Conservation (phyloP, 2,888 invertebrate genomes). For the Zygothrica quintamaculata region DNA sequence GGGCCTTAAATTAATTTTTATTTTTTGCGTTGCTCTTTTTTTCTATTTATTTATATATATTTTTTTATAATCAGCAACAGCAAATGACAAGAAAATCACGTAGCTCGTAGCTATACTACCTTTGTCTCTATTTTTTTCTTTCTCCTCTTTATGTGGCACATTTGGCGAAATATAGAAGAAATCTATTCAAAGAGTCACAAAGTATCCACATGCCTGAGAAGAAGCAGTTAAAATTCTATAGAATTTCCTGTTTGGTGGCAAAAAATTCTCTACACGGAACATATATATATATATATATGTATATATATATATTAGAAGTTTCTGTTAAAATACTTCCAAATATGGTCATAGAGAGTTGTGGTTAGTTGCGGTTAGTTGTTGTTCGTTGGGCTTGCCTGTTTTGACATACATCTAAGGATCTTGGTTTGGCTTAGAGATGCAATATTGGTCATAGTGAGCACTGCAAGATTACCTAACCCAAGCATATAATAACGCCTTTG, state of each 20-base stretch:
- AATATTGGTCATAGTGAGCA: background rate
- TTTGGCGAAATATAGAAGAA: conserved; percentile 32
- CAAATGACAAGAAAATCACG: conserved; percentile 73
- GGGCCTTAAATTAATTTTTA: conserved; percentile 41
- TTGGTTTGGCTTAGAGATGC: background rate
- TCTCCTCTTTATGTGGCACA: conserved; percentile 27
- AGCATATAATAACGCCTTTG: conserved; percentile 32
- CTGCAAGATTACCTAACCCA: conserved; percentile 54
- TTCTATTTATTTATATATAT: too few relatives aligned
- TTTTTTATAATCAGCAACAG: conserved; percentile 73
- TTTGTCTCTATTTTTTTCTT: conserved; percentile 22
- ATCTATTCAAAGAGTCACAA: conserved; percentile 11
- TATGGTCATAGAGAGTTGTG: too few relatives aligned
- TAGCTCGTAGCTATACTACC: conserved; percentile 40
- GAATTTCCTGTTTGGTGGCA: too few relatives aligned
- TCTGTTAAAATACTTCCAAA: too few relatives aligned
- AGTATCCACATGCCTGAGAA: conserved; percentile 8
- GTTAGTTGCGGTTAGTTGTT: too few relatives aligned
- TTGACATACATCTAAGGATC: background rate
- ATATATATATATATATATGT: too few relatives aligned
- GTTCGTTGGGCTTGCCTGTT: too few relatives aligned
- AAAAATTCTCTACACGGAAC: too few relatives aligned
- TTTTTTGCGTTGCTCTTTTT: conserved; percentile 71
- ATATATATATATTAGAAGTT: too few relatives aligned
- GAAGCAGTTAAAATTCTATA: too few relatives aligned